Evolutionary conservation across 2,797 vertebrate genomes (phyloP).

Genomic region (Pitangus sulphuratus): DNA sequence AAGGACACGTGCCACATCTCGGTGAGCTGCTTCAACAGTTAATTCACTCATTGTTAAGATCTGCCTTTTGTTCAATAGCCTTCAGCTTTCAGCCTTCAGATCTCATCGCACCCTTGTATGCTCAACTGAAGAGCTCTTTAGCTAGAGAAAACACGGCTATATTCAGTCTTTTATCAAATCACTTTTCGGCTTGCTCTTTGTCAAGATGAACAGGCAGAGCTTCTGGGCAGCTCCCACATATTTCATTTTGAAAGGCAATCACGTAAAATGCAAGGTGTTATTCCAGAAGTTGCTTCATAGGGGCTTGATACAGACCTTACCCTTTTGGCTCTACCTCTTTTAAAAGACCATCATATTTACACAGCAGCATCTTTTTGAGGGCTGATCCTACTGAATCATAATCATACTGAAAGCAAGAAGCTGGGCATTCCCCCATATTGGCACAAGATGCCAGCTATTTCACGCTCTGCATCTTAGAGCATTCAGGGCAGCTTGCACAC

Average conservation of each 20-base stretch:
- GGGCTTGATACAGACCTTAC: background rate
- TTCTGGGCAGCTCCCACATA: background rate
- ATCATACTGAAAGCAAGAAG: background rate
- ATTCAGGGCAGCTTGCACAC: background rate
- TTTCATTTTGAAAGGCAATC: background rate
- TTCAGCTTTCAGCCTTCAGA: slow-evolving; percentile 8
- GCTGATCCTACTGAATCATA: background rate
- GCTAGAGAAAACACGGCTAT: background rate
- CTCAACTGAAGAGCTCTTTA: background rate
- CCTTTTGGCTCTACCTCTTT: background rate
- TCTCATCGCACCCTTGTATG: rapidly evolving
- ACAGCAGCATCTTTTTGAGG: background rate
- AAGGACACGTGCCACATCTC: background rate
- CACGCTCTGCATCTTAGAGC: background rate
- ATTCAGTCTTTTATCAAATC: background rate
- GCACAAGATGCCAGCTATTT: background rate
- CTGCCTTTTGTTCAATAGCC: background rate
- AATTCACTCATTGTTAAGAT: slow-evolving; percentile 8
- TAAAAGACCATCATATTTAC: background rate
- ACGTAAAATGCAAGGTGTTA: background rate
- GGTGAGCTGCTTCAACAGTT: background rate
- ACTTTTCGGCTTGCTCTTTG: background rate
- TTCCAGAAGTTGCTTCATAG: background rate
- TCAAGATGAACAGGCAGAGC: background rate
- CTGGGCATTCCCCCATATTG: background rate